phyloP scores from a whole-genome alignment of 2,113 vertebrate species.

The Phylloscopus whistleri region DNA sequence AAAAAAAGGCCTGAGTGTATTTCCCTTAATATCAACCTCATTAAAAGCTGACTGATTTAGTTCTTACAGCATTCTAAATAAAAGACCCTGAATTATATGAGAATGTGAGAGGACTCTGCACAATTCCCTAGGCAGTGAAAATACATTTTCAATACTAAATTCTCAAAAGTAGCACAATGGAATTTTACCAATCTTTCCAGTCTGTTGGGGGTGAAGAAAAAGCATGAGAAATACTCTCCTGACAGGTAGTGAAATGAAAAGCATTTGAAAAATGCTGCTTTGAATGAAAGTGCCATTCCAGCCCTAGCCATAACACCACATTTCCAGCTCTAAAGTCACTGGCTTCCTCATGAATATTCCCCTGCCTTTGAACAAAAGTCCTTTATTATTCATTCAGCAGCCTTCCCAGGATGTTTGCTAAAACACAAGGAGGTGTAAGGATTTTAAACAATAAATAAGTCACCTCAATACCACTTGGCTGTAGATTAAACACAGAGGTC shows the following conservation, averaged over 20 bases:
- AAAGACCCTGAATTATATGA: not conserved
- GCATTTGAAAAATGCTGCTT: slow-evolving; percentile 7
- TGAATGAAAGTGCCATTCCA: not conserved
- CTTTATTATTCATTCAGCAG: slow-evolving; percentile 11
- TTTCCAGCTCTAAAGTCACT: not conserved
- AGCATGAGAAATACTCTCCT: not conserved
- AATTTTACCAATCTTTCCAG: not conserved
- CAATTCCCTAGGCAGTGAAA: not conserved
- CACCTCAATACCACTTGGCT: not conserved
- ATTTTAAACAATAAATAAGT: slow-evolving; percentile 9
- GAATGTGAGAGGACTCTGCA: not conserved
- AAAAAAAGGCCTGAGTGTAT: not conserved
- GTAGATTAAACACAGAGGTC: not conserved
- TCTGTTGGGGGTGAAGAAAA: not conserved
- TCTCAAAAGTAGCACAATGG: not conserved
- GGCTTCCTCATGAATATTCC: not conserved
- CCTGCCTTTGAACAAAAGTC: not conserved
- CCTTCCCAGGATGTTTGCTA: not conserved
- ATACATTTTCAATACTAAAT: not conserved
- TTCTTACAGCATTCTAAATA: not conserved
- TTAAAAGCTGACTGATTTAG: not conserved
- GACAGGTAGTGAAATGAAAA: slow-evolving; percentile 19
- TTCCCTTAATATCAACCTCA: not conserved
- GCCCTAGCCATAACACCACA: not conserved
- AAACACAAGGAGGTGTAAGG: not conserved